phyloP scores from a whole-genome alignment of 2,113 vertebrate genomes.

The Eptatretus burgeri region DNA sequence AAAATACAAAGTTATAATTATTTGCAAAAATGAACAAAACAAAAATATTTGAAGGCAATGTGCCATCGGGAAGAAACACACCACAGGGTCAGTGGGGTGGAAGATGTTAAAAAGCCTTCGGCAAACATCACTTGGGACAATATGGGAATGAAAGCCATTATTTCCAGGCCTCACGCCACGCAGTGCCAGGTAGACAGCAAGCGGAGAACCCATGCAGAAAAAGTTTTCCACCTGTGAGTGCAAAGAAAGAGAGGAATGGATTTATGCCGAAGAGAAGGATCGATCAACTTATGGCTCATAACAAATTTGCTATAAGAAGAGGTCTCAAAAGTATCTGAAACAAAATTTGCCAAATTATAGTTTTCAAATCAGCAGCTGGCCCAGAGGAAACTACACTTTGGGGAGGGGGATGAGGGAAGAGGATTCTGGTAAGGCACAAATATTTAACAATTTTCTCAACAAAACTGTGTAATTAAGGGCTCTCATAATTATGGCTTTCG shows the following conservation, averaged over 20 bases:
- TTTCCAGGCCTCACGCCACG: constrained; percentile 65
- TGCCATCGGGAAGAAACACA: constrained; percentile 18
- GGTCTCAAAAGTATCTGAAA: too few relatives aligned
- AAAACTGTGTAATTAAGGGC: too few relatives aligned
- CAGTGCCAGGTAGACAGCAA: constrained; percentile 73
- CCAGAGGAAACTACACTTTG: too few relatives aligned
- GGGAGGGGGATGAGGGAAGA: too few relatives aligned
- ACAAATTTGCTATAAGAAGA: neutral
- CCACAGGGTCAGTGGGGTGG: constrained; percentile 92
- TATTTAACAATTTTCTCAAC: too few relatives aligned
- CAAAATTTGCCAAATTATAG: too few relatives aligned
- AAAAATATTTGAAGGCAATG: too few relatives aligned
- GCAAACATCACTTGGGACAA: constrained; percentile 62
- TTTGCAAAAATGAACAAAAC: too few relatives aligned
- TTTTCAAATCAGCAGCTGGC: too few relatives aligned
- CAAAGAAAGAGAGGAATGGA: neutral
- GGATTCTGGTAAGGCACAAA: too few relatives aligned
- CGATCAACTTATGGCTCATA: neutral
- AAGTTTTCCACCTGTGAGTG: constrained; percentile 67
- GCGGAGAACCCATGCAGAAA: constrained; percentile 92
- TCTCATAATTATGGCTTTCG: too few relatives aligned
- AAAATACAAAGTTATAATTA: too few relatives aligned
- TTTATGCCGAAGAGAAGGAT: neutral
- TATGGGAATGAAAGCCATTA: constrained; percentile 60
- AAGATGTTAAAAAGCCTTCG: constrained; percentile 69